These are phyloP conservation scores for Sarcophaga peregrina DNA, from an alignment of 1,140 invertebrate genomes.

Conservation along the genomic window DNA sequence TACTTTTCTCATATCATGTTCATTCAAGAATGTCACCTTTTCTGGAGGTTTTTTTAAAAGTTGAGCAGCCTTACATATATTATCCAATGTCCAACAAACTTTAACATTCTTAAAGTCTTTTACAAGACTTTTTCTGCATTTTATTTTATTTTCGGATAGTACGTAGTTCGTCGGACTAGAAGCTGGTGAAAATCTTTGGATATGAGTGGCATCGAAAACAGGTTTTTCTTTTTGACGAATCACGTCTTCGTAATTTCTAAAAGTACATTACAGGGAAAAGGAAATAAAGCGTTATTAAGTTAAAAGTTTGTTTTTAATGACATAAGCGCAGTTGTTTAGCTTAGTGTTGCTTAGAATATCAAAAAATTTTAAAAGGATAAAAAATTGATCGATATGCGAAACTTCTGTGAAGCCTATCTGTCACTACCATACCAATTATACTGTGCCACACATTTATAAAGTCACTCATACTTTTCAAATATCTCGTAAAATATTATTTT, in stretches of 20 bases:
- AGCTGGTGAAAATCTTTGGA: constrained; percentile 52
- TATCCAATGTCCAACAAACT: constrained; percentile 67
- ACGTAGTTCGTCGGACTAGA: constrained; percentile 51
- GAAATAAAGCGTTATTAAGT: too few species aligned
- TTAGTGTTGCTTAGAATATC: too few species aligned
- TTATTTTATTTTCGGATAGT: constrained; percentile 48
- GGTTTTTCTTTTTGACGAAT: constrained; percentile 59
- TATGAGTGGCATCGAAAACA: constrained; percentile 54
- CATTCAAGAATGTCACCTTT: constrained; percentile 71
- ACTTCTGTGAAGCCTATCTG: too few species aligned
- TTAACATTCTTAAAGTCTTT: constrained; percentile 50
- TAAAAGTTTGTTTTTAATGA: too few species aligned
- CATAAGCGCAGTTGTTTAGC: too few species aligned
- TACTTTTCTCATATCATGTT: constrained; percentile 81
- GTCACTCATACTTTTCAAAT: too few species aligned
- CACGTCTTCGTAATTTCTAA: constrained; percentile 50
- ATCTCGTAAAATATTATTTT: too few species aligned
- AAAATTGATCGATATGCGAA: too few species aligned
- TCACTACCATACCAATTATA: too few species aligned
- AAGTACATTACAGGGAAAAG: neutral
- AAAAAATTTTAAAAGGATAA: too few species aligned
- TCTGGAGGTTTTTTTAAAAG: constrained; percentile 70
- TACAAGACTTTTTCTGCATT: constrained; percentile 54
- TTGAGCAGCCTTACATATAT: constrained; percentile 72
- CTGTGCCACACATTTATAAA: too few species aligned